A percentile compares a stretch with the other conserved stretches of the same genome.
These are phyloP conservation scores for Machaerirhynchus nigripectus DNA, from an alignment of 2,113 vertebrate species.

Conservation along the genomic window DNA sequence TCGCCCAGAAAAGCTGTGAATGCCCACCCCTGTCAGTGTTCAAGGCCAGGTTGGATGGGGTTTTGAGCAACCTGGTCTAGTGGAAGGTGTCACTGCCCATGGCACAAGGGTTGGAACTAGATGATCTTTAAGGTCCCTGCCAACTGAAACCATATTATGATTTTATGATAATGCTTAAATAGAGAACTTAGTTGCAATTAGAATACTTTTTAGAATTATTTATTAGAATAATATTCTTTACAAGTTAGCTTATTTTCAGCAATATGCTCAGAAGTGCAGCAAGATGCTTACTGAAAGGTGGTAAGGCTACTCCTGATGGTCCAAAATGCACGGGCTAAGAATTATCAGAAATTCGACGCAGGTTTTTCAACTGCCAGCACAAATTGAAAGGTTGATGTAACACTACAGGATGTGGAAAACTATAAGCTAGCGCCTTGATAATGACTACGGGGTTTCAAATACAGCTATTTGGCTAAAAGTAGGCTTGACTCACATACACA, in stretches of 20 bases:
- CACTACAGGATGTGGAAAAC: background rate
- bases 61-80: background rate
- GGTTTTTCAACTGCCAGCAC: background rate
- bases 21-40: background rate
- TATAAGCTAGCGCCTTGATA: background rate
- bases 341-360: background rate
- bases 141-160: background rate
- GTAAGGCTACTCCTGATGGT: background rate
- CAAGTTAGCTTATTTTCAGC: background rate
- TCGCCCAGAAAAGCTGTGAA: background rate
- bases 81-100: background rate
- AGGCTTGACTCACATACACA: background rate
- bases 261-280: background rate
- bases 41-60: background rate
- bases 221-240: background rate
- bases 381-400: background rate
- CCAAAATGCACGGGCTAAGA: background rate
- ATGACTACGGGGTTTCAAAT: background rate
- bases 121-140: background rate
- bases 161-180: background rate
- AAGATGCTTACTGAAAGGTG: background rate
- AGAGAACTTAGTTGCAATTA: background rate
- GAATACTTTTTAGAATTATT: background rate
- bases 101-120: background rate
- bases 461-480: background rate